Evolutionary conservation across 2,888 invertebrate genomes (phyloP), one percentile per base, ranked within the genome.

Genomic region (Cosmorhoe ocellata): DNA sequence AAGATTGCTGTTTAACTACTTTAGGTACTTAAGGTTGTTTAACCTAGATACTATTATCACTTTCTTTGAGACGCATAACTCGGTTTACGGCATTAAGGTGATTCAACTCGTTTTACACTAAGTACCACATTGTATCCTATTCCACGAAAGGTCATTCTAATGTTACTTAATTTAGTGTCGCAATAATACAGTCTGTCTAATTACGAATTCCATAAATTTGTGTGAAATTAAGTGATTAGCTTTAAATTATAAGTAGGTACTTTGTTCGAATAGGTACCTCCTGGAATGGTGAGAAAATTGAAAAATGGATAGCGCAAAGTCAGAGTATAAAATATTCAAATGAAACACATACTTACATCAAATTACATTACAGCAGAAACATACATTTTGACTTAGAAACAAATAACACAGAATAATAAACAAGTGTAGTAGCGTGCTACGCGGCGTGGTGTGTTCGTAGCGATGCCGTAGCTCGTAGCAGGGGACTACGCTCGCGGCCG

Each of bases 401-500:
- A 13, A 31, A 36, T 7, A 31, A 10, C 26, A 31, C 39, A 27
- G n/a, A 24, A 44, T 27, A 24, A 32, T 27, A 27, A 36, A 18
- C 8, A 0, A 47, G 31, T 66, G 74, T 72, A 76, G 72, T 63
- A 51, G 41, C 45, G 58, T 59, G 68, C 71, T 76, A 80, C 74
- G 71, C 52, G 57, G 46, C 63, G 67, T 64, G n/a, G 53, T 34
- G 30, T n/a, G 13, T 60, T 65, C 71, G 81, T 79, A 79, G 77
- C 74, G 59, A 58, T 59, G 58, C 64, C 78, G 84, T 56, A 59
- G 49, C 49, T 46, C 58, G 62, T 87, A 88, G 86, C 83, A 69
- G 62, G 56, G 65, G 64, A 76, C 84, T 84, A 84, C 87, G 72
- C 72, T 73, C 80, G 72, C 75, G 72, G 69, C 77, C 68, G 80